Base-by-base conservation (phyloP, 2,797 vertebrate species). In the Brachyalestes nurse region DNA sequence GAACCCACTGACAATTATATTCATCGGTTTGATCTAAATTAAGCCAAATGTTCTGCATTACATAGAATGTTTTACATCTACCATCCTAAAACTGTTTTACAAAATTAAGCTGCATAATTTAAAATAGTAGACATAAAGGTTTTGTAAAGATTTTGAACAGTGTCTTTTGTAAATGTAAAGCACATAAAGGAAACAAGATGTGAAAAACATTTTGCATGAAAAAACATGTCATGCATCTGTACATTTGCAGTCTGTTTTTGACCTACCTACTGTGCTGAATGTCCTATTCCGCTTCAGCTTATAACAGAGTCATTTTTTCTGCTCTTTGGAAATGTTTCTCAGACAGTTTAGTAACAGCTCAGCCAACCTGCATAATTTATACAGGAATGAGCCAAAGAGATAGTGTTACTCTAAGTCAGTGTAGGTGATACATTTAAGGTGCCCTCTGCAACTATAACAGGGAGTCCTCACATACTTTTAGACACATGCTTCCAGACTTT, bases 311-410 rank as follows among this genome's bases (percentile, higher is more conserved):
- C 87, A 6, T 85, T 90, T 92, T 92, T 90, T 87, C 91, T 88
- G 87, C 87, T 88, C 89, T 88, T 90, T 86, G 89, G 91, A 93
- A 94, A 93, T 88, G 91, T 95, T 94, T 94, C 88, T 84, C 91
- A 93, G 92, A 93, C 94, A 94, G 94, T 94, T 95, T 94, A 87
- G 92, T 92, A 93, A 94, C 88, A 91, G 93, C 90, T 90, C 92
- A 92, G 93, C 88, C 92, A 86, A 74, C 88, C 75, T 96, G 88
- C 95, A 96, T 97, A 95, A 97, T 97, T 97, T 86, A 98, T 96
- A 91, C 77, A 74, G 65, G 89, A 87, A 87, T 77, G 79, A 96
- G 92, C 93, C 90, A 85, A 38, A 87, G 88, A 90, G 96, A 93
- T 98, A 95, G 87, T 88, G 93, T 97, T 98, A 97, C 97, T 91